These are phyloP conservation scores for Danaus plexippus DNA, from an alignment of 1,140 invertebrate genomes.

Conservation along the genomic window DNA sequence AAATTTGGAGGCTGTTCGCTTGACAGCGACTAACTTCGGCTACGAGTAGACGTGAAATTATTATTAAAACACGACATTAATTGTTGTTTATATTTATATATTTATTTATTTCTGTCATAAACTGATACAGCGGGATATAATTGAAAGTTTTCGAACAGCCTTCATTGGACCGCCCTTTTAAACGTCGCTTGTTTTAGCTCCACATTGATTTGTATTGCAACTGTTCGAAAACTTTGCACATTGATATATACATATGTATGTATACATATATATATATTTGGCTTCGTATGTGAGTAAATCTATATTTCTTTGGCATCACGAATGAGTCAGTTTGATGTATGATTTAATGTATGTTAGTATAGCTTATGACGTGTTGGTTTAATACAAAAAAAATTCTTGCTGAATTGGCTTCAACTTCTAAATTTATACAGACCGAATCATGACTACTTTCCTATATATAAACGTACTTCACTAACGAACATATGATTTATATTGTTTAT, in stretches of 20 bases:
- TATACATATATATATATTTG: too few relatives aligned
- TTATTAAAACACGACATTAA: constrained; percentile 45
- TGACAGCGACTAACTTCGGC: constrained; percentile 45
- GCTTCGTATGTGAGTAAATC: too few relatives aligned
- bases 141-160: constrained; percentile 81
- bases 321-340: too few relatives aligned
- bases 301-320: too few relatives aligned
- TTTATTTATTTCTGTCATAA: constrained; percentile 45
- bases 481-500: constrained; percentile 31
- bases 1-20: constrained; percentile 78
- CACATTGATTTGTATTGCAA: constrained; percentile 58
- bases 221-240: constrained; percentile 78
- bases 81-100: constrained; percentile 42
- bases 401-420: too few relatives aligned
- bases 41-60: constrained; percentile 48
- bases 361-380: too few relatives aligned
- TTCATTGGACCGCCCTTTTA: constrained; percentile 73
- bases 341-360: too few relatives aligned
- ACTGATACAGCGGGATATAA: constrained; percentile 40
- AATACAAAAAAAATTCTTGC: too few relatives aligned
- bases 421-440: too few relatives aligned
- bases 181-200: constrained; percentile 40
- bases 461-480: too few relatives aligned
- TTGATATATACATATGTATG: too few relatives aligned
- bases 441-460: too few relatives aligned